These are phyloP conservation scores for Buteo buteo DNA, from an alignment of 2,113 vertebrate genomes.

Conservation along the genomic window DNA sequence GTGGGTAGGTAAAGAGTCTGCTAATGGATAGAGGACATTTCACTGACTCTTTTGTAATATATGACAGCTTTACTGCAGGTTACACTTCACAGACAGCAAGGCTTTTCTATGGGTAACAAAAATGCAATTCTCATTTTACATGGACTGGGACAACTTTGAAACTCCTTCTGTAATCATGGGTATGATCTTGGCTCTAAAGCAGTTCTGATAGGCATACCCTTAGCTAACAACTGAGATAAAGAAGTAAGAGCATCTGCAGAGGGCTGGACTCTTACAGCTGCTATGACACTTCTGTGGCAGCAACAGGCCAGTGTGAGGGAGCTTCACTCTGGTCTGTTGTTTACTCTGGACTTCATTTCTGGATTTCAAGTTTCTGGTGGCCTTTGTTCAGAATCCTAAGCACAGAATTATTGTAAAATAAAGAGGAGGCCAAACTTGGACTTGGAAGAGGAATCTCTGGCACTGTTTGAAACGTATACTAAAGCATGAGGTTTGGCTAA, in stretches of 20 bases:
- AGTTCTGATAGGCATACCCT: neutral
- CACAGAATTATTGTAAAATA: slow-evolving; percentile 30
- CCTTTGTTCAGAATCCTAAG: slow-evolving; percentile 41
- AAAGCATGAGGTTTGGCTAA: slow-evolving; percentile 55
- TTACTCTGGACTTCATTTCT: slow-evolving; percentile 22
- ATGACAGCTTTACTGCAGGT: neutral
- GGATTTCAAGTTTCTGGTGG: slow-evolving; percentile 43
- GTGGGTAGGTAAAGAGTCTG: neutral
- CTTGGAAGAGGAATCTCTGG: slow-evolving; percentile 32
- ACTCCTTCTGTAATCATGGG: neutral
- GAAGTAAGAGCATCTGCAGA: neutral
- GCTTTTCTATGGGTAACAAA: neutral
- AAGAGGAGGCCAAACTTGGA: slow-evolving; percentile 3
- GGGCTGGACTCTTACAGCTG: neutral
- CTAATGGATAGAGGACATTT: neutral
- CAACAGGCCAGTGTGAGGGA: neutral
- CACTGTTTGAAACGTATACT: slow-evolving; percentile 5
- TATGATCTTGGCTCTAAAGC: neutral
- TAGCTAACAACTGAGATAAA: neutral
- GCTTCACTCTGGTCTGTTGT: neutral
- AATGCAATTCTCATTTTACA: neutral
- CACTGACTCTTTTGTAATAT: neutral
- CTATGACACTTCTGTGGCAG: neutral
- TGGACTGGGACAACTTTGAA: neutral
- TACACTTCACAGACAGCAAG: neutral